Conservation (phyloP, 2,113 vertebrate species). For the Beaufortia kweichowensis region DNA sequence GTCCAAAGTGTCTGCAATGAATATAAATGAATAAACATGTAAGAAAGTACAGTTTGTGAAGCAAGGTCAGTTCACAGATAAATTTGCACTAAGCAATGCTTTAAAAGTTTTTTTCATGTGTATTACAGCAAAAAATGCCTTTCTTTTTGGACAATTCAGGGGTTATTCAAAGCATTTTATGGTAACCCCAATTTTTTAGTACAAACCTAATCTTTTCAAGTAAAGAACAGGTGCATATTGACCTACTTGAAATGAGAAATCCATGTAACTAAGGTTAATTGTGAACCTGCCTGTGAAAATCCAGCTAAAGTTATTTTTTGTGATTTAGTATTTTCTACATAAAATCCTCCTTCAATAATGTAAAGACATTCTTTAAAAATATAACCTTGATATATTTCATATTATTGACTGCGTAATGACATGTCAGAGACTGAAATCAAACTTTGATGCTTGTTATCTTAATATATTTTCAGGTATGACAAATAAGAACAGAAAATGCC, state of each 20-base stretch:
- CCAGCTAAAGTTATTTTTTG: no score
- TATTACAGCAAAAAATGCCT: neutral
- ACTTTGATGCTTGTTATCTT: no score
- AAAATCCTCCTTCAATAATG: no score
- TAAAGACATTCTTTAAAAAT: no score
- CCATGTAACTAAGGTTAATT: neutral
- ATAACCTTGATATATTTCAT: no score
- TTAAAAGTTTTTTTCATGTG: neutral
- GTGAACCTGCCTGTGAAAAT: no score
- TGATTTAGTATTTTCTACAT: no score
- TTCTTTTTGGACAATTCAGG: neutral
- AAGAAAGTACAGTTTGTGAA: neutral
- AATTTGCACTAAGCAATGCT: neutral
- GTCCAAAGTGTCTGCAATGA: neutral
- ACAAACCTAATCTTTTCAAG: neutral
- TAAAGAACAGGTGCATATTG: conserved; percentile 27
- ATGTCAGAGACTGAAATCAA: no score
- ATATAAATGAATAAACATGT: neutral
- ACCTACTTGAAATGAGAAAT: conserved; percentile 12
- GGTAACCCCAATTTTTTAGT: conserved; percentile 7
- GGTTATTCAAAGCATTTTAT: neutral
- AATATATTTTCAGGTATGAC: no score
- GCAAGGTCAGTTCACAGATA: neutral
- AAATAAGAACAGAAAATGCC: neutral
- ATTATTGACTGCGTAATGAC: no score